Conservation (phyloP, 2,888 invertebrate genomes). For the Ormyrus thymus region DNA sequence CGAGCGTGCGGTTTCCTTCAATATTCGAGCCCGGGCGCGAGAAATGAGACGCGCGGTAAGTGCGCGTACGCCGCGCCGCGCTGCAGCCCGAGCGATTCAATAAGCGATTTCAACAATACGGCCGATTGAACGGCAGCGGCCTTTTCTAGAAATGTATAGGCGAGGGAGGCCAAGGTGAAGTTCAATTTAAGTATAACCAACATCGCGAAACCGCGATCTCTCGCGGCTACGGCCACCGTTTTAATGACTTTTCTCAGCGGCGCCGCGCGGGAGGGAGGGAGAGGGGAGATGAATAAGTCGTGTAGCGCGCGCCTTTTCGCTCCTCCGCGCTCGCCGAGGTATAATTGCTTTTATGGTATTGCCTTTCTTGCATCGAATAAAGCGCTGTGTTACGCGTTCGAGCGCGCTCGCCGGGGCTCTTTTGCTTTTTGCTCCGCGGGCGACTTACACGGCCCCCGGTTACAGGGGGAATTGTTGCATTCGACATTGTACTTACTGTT, state of each 20-base stretch:
- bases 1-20: constrained; percentile 48
- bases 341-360: constrained; percentile 45
- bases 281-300: constrained; percentile 20
- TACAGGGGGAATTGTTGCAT: neutral
- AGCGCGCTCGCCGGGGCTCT: too few species aligned
- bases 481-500: constrained; percentile 3
- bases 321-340: constrained; percentile 1
- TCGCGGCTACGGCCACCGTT: constrained; percentile 4
- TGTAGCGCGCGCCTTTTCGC: constrained; percentile 8
- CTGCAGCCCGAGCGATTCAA: constrained; percentile 27
- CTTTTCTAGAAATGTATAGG: constrained; percentile 39
- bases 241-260: constrained; percentile 55
- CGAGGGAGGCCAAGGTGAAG: constrained; percentile 44
- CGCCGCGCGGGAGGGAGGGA: too few species aligned
- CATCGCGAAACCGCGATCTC: constrained; percentile 37
- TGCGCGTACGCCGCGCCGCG: neutral
- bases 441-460: too few species aligned
- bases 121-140: constrained; percentile 21
- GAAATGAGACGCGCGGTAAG: neutral
- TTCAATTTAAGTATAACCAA: constrained; percentile 46
- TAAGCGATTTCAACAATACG: constrained; percentile 45
- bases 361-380: constrained; percentile 27
- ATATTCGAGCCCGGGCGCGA: constrained; percentile 32
- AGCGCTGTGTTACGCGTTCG: neutral
- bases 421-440: too few species aligned